Evolutionary conservation across 2,113 vertebrate genomes (phyloP).

Genomic region (Nerophis lumbriciformis): DNA sequence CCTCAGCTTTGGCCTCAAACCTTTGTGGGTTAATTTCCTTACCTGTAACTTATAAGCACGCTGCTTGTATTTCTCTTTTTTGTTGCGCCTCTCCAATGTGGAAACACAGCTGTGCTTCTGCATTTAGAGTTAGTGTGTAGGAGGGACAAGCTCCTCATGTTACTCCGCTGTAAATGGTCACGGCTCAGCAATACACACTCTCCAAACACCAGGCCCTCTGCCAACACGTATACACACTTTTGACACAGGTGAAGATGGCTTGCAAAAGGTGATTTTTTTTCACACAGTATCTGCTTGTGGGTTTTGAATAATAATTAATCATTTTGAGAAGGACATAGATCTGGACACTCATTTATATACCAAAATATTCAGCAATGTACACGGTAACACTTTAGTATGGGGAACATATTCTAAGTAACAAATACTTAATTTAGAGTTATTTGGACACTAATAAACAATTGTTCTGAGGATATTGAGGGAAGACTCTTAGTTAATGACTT

Average conservation of each 20-base stretch:
- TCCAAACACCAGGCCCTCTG: not conserved
- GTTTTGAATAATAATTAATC: too few relatives aligned
- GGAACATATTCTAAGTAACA: too few relatives aligned
- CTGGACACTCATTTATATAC: too few relatives aligned
- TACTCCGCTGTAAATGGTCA: conserved; percentile 55
- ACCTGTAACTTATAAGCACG: conserved; percentile 11
- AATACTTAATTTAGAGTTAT: too few relatives aligned
- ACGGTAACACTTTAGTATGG: too few relatives aligned
- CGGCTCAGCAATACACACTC: conserved; percentile 27
- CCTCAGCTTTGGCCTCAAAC: conserved; percentile 48
- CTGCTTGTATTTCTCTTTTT: conserved; percentile 2
- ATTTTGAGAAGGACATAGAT: too few relatives aligned
- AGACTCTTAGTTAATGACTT: too few relatives aligned
- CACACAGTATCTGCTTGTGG: too few relatives aligned
- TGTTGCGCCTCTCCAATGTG: conserved; percentile 4
- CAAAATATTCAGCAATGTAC: too few relatives aligned
- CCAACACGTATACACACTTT: conserved; percentile 1
- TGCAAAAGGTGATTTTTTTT: not conserved
- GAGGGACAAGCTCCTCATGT: conserved; percentile 51
- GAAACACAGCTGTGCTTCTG: conserved; percentile 56
- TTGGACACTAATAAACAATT: too few relatives aligned
- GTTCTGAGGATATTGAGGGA: too few relatives aligned
- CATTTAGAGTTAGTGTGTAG: conserved; percentile 56
- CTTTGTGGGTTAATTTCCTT: conserved; percentile 23
- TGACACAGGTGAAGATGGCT: conserved; percentile 20